These are phyloP conservation scores for Graphium colonna DNA, from an alignment of 2,888 invertebrate species.

Conservation along the genomic window DNA sequence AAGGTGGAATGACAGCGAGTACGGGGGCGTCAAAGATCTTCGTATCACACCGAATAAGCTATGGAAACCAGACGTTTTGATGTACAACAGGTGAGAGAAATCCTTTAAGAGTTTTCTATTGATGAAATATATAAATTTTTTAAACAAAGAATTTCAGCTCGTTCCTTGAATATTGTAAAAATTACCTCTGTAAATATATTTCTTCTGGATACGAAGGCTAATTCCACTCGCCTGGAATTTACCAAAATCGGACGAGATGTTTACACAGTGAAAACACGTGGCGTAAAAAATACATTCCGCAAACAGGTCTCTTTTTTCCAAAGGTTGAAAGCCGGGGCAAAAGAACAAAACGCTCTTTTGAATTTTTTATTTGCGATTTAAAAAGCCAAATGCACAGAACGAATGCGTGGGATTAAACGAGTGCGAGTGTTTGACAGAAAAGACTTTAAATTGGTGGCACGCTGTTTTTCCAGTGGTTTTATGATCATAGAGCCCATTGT, in stretches of 20 bases:
- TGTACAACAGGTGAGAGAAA: slow-evolving; percentile 96
- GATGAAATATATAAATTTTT: neutral
- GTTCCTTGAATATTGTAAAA: no score
- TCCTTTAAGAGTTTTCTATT: neutral
- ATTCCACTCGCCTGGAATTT: neutral
- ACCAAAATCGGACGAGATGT: neutral
- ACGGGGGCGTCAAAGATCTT: slow-evolving; percentile 95
- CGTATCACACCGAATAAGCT: slow-evolving; percentile 96
- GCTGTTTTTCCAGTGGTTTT: slow-evolving; percentile 9
- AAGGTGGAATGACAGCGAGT: slow-evolving; percentile 97
- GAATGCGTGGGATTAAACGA: slow-evolving; percentile 16
- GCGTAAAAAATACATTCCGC: slow-evolving; percentile 5
- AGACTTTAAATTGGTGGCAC: slow-evolving; percentile 17
- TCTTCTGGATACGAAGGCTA: neutral
- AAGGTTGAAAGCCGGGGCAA: slow-evolving; percentile 7
- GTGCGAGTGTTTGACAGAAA: slow-evolving; percentile 12
- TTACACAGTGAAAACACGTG: slow-evolving; percentile 14
- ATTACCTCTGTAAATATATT: no score
- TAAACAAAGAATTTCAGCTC: no score
- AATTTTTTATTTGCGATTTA: slow-evolving; percentile 13
- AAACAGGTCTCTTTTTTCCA: slow-evolving; percentile 14
- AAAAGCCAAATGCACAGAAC: slow-evolving; percentile 17
- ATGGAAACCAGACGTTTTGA: slow-evolving; percentile 99
- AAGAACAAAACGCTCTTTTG: slow-evolving; percentile 14
- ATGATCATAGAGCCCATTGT: no score